Conservation (phyloP, 2,888 invertebrate species). For the Lymantria monacha region DNA sequence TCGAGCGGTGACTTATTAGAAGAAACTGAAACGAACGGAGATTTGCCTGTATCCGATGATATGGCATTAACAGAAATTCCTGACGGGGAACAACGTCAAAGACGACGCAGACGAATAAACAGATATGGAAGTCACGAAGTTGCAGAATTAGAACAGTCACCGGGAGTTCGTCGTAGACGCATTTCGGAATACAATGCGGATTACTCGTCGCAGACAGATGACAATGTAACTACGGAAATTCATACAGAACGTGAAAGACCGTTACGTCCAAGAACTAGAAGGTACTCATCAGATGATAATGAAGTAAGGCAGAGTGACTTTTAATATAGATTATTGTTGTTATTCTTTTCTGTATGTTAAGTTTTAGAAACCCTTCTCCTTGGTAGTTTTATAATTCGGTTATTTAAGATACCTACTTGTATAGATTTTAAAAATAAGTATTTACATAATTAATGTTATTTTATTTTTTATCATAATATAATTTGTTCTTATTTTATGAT, state of each 20-base stretch:
- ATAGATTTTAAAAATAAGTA: too few relatives aligned
- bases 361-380: too few relatives aligned
- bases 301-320: constrained; percentile 75
- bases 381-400: too few relatives aligned
- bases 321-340: constrained; percentile 34
- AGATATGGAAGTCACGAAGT: constrained; percentile 75
- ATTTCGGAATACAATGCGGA: constrained; percentile 61
- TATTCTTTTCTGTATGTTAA: too few relatives aligned
- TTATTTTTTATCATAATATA: too few relatives aligned
- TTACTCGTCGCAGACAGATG: constrained; percentile 28
- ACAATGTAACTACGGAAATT: constrained; percentile 55
- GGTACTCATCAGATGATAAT: constrained; percentile 63
- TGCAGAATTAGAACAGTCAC: constrained; percentile 69
- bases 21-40: constrained; percentile 71
- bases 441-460: too few relatives aligned
- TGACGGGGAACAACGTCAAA: constrained; percentile 41
- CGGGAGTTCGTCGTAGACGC: constrained; percentile 66
- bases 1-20: constrained; percentile 76
- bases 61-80: constrained; percentile 53
- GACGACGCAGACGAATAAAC: constrained; percentile 49
- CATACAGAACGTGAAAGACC: constrained; percentile 60
- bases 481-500: too few relatives aligned
- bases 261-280: constrained; percentile 55
- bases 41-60: constrained; percentile 57
- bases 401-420: too few relatives aligned